phyloP scores from a whole-genome alignment of 2,888 invertebrate genomes.

The Lycocerus yunnanus region DNA sequence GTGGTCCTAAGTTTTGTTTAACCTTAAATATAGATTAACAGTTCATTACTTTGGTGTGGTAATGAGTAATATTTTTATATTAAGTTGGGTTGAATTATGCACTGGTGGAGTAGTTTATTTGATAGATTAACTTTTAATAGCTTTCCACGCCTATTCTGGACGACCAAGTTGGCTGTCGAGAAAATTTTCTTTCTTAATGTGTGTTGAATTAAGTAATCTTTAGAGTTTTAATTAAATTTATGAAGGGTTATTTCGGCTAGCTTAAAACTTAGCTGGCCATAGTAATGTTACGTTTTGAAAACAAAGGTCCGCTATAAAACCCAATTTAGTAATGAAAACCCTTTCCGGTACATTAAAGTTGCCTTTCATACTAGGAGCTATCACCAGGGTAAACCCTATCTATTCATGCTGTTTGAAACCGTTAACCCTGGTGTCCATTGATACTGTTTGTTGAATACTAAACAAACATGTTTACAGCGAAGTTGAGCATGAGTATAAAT shows the following conservation, averaged over 20 bases:
- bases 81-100: neutral
- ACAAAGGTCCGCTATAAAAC: constrained; percentile 16
- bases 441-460: constrained; percentile 9
- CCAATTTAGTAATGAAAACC: constrained; percentile 7
- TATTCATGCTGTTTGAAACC: constrained; percentile 6
- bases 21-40: neutral
- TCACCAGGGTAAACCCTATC: constrained; percentile 3
- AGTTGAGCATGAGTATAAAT: constrained; percentile 7
- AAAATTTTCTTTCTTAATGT: neutral
- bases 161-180: neutral
- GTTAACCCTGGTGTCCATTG: constrained; percentile 13
- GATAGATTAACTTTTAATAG: neutral
- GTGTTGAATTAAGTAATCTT: constrained; percentile 3
- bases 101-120: neutral
- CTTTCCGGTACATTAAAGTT: constrained; percentile 3
- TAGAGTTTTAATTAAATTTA: constrained; percentile 5
- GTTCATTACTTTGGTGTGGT: neutral
- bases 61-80: neutral
- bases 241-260: constrained; percentile 5
- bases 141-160: neutral
- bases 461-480: constrained; percentile 15
- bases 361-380: constrained; percentile 14
- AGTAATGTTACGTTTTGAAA: constrained; percentile 6
- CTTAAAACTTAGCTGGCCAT: constrained; percentile 1
- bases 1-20: neutral